Percentiles rank a stretch among this genome's conserved stretches.
These are phyloP conservation scores for Henicopernis longicauda DNA, from an alignment of 2,113 vertebrate genomes.

Conservation along the genomic window DNA sequence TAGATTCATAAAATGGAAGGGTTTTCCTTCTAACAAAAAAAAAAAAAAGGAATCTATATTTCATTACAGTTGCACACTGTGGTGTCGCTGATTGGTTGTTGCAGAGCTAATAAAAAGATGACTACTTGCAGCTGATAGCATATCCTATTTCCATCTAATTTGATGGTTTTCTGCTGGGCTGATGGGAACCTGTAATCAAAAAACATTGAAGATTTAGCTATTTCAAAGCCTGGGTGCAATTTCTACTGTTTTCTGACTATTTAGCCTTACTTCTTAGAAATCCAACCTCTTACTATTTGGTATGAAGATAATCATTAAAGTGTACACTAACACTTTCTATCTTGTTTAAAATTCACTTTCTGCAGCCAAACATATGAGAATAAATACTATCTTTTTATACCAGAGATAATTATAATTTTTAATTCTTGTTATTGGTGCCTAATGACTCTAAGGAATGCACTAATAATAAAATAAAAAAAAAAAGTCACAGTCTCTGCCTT, in stretches of 20 bases:
- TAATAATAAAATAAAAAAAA: neutral
- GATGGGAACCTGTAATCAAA: slow-evolving; percentile 63
- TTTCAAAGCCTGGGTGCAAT: slow-evolving; percentile 57
- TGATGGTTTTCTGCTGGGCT: slow-evolving; percentile 63
- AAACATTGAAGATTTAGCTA: slow-evolving; percentile 66
- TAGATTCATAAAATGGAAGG: slow-evolving; percentile 8
- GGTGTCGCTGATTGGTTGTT: slow-evolving; percentile 60
- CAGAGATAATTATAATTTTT: neutral
- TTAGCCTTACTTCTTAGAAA: slow-evolving; percentile 52
- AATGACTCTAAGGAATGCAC: neutral
- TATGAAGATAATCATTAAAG: neutral
- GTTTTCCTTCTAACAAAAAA: neutral
- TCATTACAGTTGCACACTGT: slow-evolving; percentile 43
- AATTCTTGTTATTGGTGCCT: neutral
- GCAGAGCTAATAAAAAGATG: slow-evolving; percentile 69
- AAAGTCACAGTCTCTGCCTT: neutral
- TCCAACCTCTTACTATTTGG: neutral
- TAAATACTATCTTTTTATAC: neutral
- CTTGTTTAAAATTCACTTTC: neutral
- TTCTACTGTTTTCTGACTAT: slow-evolving; percentile 61
- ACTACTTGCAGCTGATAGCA: slow-evolving; percentile 60
- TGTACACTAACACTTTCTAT: neutral
- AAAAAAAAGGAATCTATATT: slow-evolving; percentile 1
- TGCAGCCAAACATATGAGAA: neutral
- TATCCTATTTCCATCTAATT: slow-evolving; percentile 68